Percentiles rank a stretch among this genome's conserved stretches.
phyloP scores from a whole-genome alignment of 2,797 vertebrate species.

The Salarias fasciatus region DNA sequence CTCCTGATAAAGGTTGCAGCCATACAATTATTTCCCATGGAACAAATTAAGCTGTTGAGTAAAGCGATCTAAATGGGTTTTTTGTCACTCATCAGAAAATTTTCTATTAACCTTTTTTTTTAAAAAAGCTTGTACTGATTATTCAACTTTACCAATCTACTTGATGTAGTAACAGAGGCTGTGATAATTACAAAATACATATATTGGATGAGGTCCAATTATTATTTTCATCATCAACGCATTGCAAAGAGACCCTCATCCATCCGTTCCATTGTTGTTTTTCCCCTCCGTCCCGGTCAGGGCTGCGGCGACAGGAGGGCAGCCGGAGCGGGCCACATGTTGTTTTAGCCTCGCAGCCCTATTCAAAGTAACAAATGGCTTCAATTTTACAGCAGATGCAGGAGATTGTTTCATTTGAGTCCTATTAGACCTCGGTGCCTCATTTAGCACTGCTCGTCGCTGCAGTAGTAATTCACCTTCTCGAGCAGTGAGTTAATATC shows the following conservation, averaged over 20 bases:
- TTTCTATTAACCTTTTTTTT: too few relatives aligned
- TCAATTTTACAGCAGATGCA: slow-evolving; percentile 52
- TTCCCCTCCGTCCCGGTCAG: slow-evolving; percentile 28
- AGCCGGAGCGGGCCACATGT: too few relatives aligned
- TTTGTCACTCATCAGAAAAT: too few relatives aligned
- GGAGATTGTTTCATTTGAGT: slow-evolving; percentile 55
- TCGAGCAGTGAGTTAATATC: slow-evolving; percentile 21
- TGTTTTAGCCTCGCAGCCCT: slow-evolving; percentile 49
- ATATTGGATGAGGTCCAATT: fast-evolving
- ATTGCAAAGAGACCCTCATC: slow-evolving; percentile 3
- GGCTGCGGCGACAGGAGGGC: slow-evolving; percentile 20
- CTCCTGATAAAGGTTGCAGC: too few relatives aligned
- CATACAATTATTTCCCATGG: too few relatives aligned
- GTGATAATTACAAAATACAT: too few relatives aligned
- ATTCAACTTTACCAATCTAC: too few relatives aligned
- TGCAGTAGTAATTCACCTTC: slow-evolving; percentile 33
- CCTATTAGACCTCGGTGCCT: slow-evolving; percentile 44
- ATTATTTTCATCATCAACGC: not conserved
- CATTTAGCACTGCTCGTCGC: slow-evolving; percentile 38
- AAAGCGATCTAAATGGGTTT: too few relatives aligned
- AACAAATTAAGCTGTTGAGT: too few relatives aligned
- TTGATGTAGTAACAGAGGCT: too few relatives aligned
- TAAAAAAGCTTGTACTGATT: too few relatives aligned
- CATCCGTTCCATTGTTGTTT: not conserved
- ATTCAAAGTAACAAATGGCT: slow-evolving; percentile 66